Evolutionary conservation across 2,113 vertebrate species (phyloP).

Genomic region (Lanius ludovicianus): DNA sequence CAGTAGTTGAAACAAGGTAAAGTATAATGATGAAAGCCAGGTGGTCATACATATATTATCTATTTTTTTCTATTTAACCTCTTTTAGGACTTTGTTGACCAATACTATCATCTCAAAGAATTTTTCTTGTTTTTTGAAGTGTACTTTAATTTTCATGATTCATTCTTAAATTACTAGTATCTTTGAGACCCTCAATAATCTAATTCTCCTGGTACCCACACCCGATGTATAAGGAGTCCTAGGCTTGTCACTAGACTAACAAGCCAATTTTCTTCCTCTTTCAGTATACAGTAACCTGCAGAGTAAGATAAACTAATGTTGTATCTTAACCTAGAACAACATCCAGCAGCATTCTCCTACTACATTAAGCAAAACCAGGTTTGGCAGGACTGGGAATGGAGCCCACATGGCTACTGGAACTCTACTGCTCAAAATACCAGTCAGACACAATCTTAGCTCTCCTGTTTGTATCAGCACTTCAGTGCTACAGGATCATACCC

Average conservation of each 20-base stretch:
- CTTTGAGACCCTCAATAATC: not conserved
- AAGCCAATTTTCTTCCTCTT: not conserved
- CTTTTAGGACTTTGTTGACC: not conserved
- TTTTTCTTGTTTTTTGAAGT: not conserved
- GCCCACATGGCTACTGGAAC: not conserved
- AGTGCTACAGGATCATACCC: fast-evolving
- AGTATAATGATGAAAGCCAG: not conserved
- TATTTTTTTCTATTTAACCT: not conserved
- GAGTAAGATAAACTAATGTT: not conserved
- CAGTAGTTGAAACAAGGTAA: not conserved
- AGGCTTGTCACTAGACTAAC: not conserved
- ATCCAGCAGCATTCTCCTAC: not conserved
- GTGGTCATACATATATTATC: not conserved
- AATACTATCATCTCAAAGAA: not conserved
- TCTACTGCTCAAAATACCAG: not conserved
- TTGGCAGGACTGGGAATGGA: not conserved
- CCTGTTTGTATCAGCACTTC: not conserved
- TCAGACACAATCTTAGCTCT: not conserved
- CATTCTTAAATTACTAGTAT: not conserved
- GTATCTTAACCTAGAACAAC: not conserved
- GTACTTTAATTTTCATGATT: not conserved
- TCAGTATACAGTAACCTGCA: not conserved
- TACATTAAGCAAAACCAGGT: not conserved
- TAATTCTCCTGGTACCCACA: not conserved
- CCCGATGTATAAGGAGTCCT: not conserved